phyloP scores from a whole-genome alignment of 1,140 invertebrate species.

The Oreohelix idahoensis region DNA sequence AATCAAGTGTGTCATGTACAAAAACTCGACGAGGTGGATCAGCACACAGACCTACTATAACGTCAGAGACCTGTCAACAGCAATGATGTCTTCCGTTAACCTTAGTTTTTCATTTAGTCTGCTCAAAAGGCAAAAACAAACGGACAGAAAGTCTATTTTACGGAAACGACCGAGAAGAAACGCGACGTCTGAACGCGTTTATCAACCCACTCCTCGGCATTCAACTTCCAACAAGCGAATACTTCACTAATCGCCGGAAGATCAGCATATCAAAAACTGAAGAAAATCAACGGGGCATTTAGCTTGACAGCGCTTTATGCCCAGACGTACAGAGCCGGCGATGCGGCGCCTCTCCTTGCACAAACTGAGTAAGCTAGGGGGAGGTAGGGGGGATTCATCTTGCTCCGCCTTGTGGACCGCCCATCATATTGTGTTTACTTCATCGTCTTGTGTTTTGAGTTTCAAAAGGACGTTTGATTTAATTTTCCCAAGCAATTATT shows the following conservation, averaged over 20 bases:
- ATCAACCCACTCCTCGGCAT: background rate
- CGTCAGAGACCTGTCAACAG: background rate
- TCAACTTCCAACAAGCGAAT: constrained; percentile 25
- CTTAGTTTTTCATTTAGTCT: background rate
- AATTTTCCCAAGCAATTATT: too few relatives aligned
- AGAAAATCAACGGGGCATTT: constrained; percentile 46
- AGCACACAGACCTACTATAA: background rate
- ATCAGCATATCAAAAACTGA: constrained; percentile 46
- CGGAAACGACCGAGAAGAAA: constrained; percentile 21
- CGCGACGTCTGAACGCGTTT: constrained; percentile 7
- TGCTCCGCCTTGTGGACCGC: constrained; percentile 36
- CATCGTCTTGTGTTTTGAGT: too few relatives aligned
- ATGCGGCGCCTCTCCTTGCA: constrained; percentile 30
- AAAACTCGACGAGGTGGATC: background rate
- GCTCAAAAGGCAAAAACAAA: background rate
- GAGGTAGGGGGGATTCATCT: background rate
- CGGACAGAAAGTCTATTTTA: background rate
- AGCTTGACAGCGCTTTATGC: constrained; percentile 38
- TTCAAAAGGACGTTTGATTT: too few relatives aligned
- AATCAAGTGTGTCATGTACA: background rate
- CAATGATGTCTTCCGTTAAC: background rate
- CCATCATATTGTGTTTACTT: background rate
- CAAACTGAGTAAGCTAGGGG: constrained; percentile 23
- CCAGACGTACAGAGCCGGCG: constrained; percentile 20
- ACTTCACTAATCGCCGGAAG: constrained; percentile 36